Evolutionary conservation across 2,797 vertebrate genomes (phyloP).

Genomic region (Uromys caudimaculatus): DNA sequence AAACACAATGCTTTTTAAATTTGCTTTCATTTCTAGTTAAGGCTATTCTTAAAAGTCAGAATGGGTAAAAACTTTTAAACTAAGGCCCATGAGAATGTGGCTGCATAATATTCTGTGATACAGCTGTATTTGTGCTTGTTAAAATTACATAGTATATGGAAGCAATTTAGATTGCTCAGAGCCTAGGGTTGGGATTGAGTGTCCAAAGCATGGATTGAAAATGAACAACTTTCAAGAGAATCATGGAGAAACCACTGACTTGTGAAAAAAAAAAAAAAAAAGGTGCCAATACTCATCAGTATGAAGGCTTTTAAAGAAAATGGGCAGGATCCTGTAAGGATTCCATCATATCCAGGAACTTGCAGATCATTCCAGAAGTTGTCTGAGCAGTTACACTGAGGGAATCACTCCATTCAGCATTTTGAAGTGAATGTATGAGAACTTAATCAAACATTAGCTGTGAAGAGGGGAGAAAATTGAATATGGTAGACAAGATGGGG

Average conservation of each 20-base stretch:
- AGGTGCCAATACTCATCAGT: background rate
- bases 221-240: conserved; percentile 10
- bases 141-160: background rate
- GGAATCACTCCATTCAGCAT: background rate
- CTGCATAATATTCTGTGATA: background rate
- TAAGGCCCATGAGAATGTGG: background rate
- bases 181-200: background rate
- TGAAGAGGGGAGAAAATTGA: background rate
- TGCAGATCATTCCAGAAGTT: conserved; percentile 42
- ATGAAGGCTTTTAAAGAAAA: conserved; percentile 11
- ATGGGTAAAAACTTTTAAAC: conserved; percentile 42
- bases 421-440: conserved; percentile 20
- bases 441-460: background rate
- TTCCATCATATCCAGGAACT: background rate
- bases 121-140: background rate
- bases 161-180: conserved; percentile 28
- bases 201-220: background rate
- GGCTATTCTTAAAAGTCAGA: conserved; percentile 17
- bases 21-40: background rate
- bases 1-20: background rate
- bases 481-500: background rate
- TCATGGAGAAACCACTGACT: background rate
- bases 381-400: background rate
- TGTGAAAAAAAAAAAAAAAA: background rate
- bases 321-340: background rate